Evolutionary conservation across 1,140 invertebrate species (phyloP).

Genomic region (Diorhabda elongata): DNA sequence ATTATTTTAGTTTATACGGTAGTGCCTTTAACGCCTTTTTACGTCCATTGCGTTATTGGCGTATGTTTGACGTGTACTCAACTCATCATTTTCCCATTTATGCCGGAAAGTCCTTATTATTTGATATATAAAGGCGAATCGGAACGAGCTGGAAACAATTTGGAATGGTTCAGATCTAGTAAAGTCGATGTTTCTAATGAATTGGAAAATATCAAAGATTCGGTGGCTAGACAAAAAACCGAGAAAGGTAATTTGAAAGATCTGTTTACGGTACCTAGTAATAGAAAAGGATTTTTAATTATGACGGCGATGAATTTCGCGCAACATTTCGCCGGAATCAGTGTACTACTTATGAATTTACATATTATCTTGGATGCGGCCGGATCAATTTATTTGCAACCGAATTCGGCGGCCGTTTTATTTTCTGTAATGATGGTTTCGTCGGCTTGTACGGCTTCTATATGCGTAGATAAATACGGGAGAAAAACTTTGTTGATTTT

Average conservation of each 20-base stretch:
- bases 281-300: constrained; percentile 35
- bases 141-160: constrained; percentile 45
- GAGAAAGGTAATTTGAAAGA: constrained; percentile 32
- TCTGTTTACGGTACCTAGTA: constrained; percentile 34
- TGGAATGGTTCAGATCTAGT: constrained; percentile 47
- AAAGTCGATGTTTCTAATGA: constrained; percentile 50
- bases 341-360: constrained; percentile 39
- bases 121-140: constrained; percentile 31
- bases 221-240: constrained; percentile 32
- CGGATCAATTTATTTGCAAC: constrained; percentile 29
- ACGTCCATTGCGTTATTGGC: constrained; percentile 32
- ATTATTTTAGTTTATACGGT: constrained; percentile 33
- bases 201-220: constrained; percentile 42
- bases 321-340: constrained; percentile 51
- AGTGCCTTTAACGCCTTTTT: constrained; percentile 28
- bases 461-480: constrained; percentile 38
- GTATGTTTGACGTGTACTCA: constrained; percentile 12
- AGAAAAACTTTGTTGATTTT: constrained; percentile 33
- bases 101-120: constrained; percentile 35
- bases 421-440: constrained; percentile 36
- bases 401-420: constrained; percentile 32
- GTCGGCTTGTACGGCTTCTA: constrained; percentile 25
- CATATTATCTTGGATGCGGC: constrained; percentile 33
- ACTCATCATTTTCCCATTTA: constrained; percentile 15
- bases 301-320: constrained; percentile 51